Base-by-base conservation (phyloP, 2,888 invertebrate genomes). In the Aplocera efformata region DNA sequence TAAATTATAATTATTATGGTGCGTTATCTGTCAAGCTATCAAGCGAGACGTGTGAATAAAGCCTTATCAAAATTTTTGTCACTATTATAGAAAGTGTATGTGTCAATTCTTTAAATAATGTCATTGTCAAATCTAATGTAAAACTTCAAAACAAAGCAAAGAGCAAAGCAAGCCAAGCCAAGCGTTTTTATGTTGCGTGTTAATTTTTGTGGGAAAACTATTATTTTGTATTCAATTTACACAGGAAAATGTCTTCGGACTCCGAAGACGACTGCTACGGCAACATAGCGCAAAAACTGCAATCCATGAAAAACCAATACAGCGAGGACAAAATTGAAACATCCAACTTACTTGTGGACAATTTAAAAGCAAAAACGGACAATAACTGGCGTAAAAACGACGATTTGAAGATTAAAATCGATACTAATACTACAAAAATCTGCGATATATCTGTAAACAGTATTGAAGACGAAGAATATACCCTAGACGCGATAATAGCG, bases 181-280 rank as follows among this genome's bases (percentile, higher is more conserved):
- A n/a, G n/a, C n/a, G n/a, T n/a, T n/a, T n/a, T n/a, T n/a, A n/a
- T n/a, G n/a, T n/a, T n/a, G n/a, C n/a, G n/a, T n/a, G n/a, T n/a
- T n/a, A n/a, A n/a, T n/a, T n/a, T n/a, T n/a, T n/a, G n/a, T n/a
- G n/a, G n/a, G n/a, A n/a, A n/a, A n/a, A n/a, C n/a, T n/a, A n/a
- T n/a, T n/a, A n/a, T n/a, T n/a, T n/a, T n/a, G n/a, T n/a, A n/a
- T n/a, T n/a, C n/a, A n/a, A n/a, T n/a, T n/a, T n/a, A n/a, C n/a
- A n/a, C n/a, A 33, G 32, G 39, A 72, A 67, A 67, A 74, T 68
- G 47, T 82, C 79, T 0, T 83, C 85, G 0, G 85, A 82, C 47
- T 85, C 85, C 0, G 86, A 86, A 17, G 83, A 83, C 21, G 85
- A 88, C 46, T 80, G 73, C 50, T 88, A 82, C 50, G 72, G 79